Evolutionary conservation across 2,888 invertebrate genomes (phyloP).

Genomic region (Cephus nigrinus): DNA sequence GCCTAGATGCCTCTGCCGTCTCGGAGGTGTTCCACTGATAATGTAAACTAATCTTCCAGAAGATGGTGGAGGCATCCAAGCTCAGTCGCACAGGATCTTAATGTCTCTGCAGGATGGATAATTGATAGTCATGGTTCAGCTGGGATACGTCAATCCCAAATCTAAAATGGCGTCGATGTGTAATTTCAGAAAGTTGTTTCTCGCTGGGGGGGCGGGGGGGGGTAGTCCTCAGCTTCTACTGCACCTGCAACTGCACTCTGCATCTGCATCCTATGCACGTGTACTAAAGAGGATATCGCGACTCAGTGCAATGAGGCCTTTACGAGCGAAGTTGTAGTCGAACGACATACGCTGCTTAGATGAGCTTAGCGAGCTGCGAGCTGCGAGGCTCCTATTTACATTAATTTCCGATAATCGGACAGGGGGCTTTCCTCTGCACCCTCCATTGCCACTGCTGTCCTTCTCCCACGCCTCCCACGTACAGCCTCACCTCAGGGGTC

Average conservation of each 20-base stretch:
- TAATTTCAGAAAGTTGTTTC: not conserved
- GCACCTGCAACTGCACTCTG: not conserved
- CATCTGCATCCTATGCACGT: not conserved
- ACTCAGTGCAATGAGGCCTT: conserved; percentile 10
- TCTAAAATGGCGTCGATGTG: not conserved
- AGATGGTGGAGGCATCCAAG: not conserved
- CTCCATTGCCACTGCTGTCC: not conserved
- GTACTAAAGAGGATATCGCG: not conserved
- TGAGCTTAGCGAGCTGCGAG: conserved; percentile 38
- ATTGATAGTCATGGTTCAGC: not conserved
- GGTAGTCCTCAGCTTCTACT: not conserved
- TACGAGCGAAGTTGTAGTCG: conserved; percentile 34
- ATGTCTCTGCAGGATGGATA: not conserved
- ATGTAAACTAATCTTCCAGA: conserved; percentile 45
- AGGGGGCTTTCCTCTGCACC: conserved; percentile 17
- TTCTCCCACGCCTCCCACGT: not conserved
- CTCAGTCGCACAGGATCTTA: not conserved
- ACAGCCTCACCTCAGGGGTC: not conserved
- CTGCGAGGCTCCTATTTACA: conserved; percentile 45
- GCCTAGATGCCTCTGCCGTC: conserved; percentile 19
- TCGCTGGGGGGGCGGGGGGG: not conserved
- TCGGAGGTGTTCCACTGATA: conserved; percentile 32
- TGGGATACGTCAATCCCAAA: not conserved
- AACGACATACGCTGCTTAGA: conserved; percentile 34
- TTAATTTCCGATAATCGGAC: conserved; percentile 55